Evolutionary conservation across 2,888 invertebrate genomes (phyloP).

Genomic region (Malthinus seriepunctatus): DNA sequence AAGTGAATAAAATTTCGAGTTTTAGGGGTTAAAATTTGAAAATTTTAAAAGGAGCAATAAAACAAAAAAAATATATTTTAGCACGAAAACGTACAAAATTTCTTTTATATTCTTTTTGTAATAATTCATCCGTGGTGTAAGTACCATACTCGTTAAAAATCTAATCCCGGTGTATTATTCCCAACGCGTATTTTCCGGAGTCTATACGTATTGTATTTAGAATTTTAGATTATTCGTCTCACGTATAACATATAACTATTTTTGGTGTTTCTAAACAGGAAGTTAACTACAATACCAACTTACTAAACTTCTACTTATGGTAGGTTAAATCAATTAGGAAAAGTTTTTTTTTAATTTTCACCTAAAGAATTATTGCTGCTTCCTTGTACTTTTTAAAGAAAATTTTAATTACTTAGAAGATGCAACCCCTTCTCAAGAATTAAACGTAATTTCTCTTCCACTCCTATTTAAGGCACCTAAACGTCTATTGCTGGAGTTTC

Average conservation of each 20-base stretch:
- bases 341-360: no score
- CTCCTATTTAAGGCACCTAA: no score
- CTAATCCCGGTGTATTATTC: constrained; percentile 23
- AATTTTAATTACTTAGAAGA: no score
- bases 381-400: no score
- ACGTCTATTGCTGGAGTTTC: no score
- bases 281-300: neutral
- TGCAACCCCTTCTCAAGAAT: no score
- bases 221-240: constrained; percentile 18
- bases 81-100: constrained; percentile 12
- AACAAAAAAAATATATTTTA: constrained; percentile 1
- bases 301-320: neutral
- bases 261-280: constrained; percentile 15
- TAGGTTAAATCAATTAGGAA: no score
- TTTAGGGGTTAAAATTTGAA: no score
- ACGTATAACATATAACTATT: constrained; percentile 17
- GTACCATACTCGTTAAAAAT: constrained; percentile 22
- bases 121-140: constrained; percentile 3
- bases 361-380: no score
- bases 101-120: constrained; percentile 2
- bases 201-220: constrained; percentile 22
- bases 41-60: neutral
- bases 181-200: constrained; percentile 27
- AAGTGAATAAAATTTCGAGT: no score
- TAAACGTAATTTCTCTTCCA: no score